Evolutionary conservation across 2,797 vertebrate genomes (phyloP), one percentile per base, ranked within the genome.

Genomic region (Crossoptilon crossoptilon): DNA sequence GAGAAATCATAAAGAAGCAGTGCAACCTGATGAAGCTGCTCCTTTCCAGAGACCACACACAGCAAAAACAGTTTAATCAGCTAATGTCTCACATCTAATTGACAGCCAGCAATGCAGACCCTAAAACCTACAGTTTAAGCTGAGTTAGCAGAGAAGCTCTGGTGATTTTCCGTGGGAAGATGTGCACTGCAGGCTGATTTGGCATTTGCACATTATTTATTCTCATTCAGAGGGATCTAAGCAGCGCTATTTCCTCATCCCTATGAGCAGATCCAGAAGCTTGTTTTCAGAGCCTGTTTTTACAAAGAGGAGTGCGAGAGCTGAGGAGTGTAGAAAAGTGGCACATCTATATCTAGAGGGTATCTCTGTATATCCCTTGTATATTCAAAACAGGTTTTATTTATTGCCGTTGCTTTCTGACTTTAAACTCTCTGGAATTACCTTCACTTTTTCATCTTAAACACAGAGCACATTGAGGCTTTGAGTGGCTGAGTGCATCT

Each of bases 331-430:
- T 70, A 69, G 69, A 70, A 70, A 85, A 89, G 35, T 66, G 22
- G 51, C 81, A 86, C 63, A 56, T 44, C 67, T 59, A 11, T 70
- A 86, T 56, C 68, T 82, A 66, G 68, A 88, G 76, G 81, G 77
- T 51, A 88, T 82, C 72, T 88, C 51, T 81, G 15, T 60, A 46
- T 88, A 58, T 55, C 27, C 26, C 27, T 43, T 46, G 37, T 46
- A 43, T 82, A 82, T 69, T 91, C 72, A 82, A 91, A 94, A 43
- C 26, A 70, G 46, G 43, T 41, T 85, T 81, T 83, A 56, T 84
- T 69, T 81, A 64, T 84, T 82, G n/a, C 60, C 62, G 18, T 66
- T 53, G 15, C 53, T 35, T 59, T 43, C 64, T 78, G 37, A 60
- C 58, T 94, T 90, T 62, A 76, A 94, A 69, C 9, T 90, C 75